Conservation (phyloP, 2,113 vertebrate genomes). For the Hydrochoerus hydrochaeris region DNA sequence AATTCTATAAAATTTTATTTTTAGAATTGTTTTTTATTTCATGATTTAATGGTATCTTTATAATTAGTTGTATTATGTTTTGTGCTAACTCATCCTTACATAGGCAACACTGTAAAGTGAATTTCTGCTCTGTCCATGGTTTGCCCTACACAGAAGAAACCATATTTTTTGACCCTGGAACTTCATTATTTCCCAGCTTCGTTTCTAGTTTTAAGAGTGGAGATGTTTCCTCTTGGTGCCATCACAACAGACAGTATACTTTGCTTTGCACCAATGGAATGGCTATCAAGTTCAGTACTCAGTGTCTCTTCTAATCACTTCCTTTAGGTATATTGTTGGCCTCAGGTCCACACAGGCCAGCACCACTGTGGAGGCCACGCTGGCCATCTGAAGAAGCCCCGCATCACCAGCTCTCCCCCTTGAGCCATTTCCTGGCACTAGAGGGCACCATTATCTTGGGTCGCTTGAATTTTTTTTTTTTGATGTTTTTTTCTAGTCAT, state of each 20-base stretch:
- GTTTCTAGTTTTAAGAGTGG: background rate
- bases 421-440: slow-evolving; percentile 37
- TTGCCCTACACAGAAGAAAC: background rate
- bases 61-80: background rate
- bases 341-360: slow-evolving; percentile 86
- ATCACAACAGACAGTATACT: background rate
- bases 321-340: slow-evolving; percentile 85
- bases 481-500: background rate
- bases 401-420: slow-evolving; percentile 85
- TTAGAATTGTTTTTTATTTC: background rate
- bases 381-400: slow-evolving; percentile 84
- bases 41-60: background rate
- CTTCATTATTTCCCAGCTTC: background rate
- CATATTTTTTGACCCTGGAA: background rate
- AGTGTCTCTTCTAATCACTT: background rate
- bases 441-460: slow-evolving; percentile 7
- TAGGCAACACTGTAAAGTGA: too few relatives aligned
- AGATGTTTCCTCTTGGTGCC: background rate
- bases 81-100: background rate
- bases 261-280: background rate
- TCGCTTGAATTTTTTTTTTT: background rate
- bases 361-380: slow-evolving; percentile 79
- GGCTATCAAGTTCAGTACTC: background rate
- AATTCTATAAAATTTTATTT: background rate
- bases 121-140: background rate